A percentile compares a stretch with the other conserved stretches of the same genome.
Evolutionary conservation across 2,888 invertebrate genomes (phyloP).

Genomic region (Hermodice carunculata): DNA sequence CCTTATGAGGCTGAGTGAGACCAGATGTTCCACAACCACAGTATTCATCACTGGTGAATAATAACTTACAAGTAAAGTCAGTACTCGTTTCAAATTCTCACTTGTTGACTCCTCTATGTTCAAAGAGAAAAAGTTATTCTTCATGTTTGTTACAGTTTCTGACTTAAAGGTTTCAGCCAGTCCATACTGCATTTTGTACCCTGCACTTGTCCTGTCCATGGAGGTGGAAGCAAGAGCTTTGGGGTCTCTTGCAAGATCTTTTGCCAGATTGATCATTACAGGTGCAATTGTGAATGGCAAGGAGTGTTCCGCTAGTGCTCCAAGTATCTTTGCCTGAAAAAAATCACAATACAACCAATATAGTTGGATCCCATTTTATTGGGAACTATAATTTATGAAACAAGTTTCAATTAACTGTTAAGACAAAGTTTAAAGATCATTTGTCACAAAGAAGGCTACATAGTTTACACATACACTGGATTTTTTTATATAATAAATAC

Average conservation of each 20-base stretch:
- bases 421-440: no score
- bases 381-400: no score
- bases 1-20: neutral
- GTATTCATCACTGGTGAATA: neutral
- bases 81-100: neutral
- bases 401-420: no score
- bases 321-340: constrained; percentile 31
- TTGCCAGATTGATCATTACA: constrained; percentile 24
- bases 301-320: constrained; percentile 33
- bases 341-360: no score
- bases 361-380: no score
- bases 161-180: constrained; percentile 12
- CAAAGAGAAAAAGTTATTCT: constrained; percentile 1
- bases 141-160: neutral
- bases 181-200: constrained; percentile 21
- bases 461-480: no score
- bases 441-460: no score
- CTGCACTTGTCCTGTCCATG: constrained; percentile 14
- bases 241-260: constrained; percentile 17
- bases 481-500: no score
- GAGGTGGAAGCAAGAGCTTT: constrained; percentile 3
- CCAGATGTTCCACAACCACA: neutral
- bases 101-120: constrained; percentile 17
- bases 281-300: constrained; percentile 34
- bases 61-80: neutral